These are phyloP conservation scores for Heliconius himera DNA, from an alignment of 1,140 invertebrate genomes.

Conservation along the genomic window DNA sequence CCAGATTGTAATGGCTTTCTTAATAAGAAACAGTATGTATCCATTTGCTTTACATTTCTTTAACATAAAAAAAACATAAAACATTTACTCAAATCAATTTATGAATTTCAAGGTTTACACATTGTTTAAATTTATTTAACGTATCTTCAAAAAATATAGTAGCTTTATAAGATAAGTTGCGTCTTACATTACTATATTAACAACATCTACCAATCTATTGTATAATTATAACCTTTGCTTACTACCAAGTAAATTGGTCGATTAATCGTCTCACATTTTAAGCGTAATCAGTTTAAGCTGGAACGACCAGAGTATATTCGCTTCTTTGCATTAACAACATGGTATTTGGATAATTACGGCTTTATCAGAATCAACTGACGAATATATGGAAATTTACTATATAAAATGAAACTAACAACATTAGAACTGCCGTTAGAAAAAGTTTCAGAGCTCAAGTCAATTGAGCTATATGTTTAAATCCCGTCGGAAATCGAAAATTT, in stretches of 20 bases:
- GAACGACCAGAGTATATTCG: not conserved
- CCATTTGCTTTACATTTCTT: too few relatives aligned
- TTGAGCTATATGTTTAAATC: too few relatives aligned
- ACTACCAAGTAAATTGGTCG: conserved; percentile 38
- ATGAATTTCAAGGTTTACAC: too few relatives aligned
- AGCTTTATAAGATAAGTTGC: too few relatives aligned
- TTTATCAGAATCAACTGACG: not conserved
- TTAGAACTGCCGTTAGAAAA: not conserved
- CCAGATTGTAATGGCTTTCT: too few relatives aligned
- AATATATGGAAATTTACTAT: not conserved
- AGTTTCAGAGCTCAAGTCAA: too few relatives aligned
- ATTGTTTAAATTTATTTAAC: too few relatives aligned
- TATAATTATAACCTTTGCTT: conserved; percentile 12
- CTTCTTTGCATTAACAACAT: not conserved
- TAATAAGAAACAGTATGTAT: too few relatives aligned
- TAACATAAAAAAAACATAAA: too few relatives aligned
- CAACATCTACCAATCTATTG: not conserved
- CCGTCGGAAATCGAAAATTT: too few relatives aligned
- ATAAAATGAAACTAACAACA: not conserved
- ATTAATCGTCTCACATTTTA: conserved; percentile 27
- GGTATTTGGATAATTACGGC: not conserved
- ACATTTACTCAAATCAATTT: too few relatives aligned
- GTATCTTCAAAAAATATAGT: too few relatives aligned
- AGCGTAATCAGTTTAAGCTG: conserved; percentile 17
- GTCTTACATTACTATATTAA: not conserved